Evolutionary conservation across 2,797 vertebrate species (phyloP).

Genomic region (Danio albolineatus): DNA sequence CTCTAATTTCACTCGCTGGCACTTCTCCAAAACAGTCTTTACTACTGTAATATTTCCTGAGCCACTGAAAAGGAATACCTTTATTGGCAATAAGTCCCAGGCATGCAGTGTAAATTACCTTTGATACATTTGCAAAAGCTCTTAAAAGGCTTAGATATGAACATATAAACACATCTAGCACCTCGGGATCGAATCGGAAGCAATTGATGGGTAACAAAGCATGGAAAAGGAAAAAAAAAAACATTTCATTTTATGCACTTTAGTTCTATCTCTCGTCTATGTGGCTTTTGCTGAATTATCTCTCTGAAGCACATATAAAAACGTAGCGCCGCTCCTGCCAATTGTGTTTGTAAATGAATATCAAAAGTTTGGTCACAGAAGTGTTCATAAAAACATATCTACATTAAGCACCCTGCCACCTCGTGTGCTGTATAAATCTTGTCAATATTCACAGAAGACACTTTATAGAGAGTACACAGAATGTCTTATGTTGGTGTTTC

Average conservation of each 20-base stretch:
- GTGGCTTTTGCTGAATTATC: constrained; percentile 14
- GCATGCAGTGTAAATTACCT: constrained; percentile 69
- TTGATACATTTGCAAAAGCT: constrained; percentile 69
- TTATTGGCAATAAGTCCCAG: constrained; percentile 64
- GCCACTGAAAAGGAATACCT: constrained; percentile 65
- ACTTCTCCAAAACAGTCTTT: constrained; percentile 29
- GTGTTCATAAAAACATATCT: not conserved
- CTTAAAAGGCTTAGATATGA: constrained; percentile 68
- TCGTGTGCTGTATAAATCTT: not conserved
- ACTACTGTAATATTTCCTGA: constrained; percentile 65
- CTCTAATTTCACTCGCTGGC: constrained; percentile 37
- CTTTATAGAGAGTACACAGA: not conserved
- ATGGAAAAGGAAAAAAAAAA: not conserved
- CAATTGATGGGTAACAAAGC: constrained; percentile 2
- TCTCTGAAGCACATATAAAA: not conserved
- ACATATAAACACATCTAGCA: constrained; percentile 62
- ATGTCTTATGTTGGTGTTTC: not conserved
- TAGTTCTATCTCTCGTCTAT: constrained; percentile 19
- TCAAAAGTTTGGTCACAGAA: not conserved
- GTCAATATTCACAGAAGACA: not conserved
- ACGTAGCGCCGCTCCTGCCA: not conserved
- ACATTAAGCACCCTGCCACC: not conserved
- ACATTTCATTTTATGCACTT: not conserved
- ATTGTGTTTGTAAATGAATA: not conserved
- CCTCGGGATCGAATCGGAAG: constrained; percentile 13